Percentiles rank a stretch among this genome's conserved stretches.
These are phyloP conservation scores for Xylocampa areola DNA, from an alignment of 2,888 invertebrate genomes.

Conservation along the genomic window DNA sequence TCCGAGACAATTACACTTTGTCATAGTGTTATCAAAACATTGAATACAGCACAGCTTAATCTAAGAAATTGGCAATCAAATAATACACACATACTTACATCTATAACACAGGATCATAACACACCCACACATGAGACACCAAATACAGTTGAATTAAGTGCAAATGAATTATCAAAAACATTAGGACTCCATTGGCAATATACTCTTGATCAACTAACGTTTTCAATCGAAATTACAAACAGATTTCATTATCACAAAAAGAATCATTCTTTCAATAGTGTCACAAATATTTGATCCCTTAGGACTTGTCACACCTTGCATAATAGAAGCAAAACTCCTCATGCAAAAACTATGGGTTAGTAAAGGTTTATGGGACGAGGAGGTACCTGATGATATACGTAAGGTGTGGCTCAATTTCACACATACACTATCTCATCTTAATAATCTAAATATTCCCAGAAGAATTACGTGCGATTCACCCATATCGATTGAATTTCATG, in stretches of 20 bases:
- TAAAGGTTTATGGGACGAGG: constrained; percentile 1
- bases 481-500: neutral
- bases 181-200: neutral
- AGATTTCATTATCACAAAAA: neutral
- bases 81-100: neutral
- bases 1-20: neutral
- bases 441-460: neutral
- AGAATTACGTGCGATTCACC: neutral
- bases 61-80: neutral
- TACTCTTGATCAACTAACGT: neutral
- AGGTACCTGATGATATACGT: neutral
- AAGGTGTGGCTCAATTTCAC: neutral
- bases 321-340: neutral
- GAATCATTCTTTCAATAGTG: neutral
- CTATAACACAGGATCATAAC: neutral
- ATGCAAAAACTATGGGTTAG: neutral
- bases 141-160: neutral
- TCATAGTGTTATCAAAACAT: neutral
- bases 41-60: neutral
- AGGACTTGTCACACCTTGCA: neutral
- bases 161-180: constrained; percentile 1
- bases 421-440: neutral
- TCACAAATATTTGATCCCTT: neutral
- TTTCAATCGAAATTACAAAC: neutral
- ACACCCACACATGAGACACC: neutral